These are phyloP conservation scores for Danio rerio DNA, from an alignment of 2,113 vertebrate species.

Conservation along the genomic window GRCz12tu NC_133181.1:19598001-19598500, in stretches of 20 bases:
- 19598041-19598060: slow-evolving; percentile 91
- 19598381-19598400: slow-evolving; percentile 90
- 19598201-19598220: slow-evolving; percentile 94
- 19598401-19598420: slow-evolving; percentile 89
- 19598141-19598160: slow-evolving; percentile 88
- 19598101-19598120: slow-evolving; percentile 85
- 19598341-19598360: background rate
- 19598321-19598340: background rate
- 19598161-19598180: slow-evolving; percentile 88
- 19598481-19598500: slow-evolving; percentile 84
- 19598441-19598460: slow-evolving; percentile 92
- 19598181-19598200: slow-evolving; percentile 95
- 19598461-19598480: slow-evolving; percentile 91
- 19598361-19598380: slow-evolving; percentile 93
- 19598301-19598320: background rate
- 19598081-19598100: slow-evolving; percentile 92
- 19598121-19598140: slow-evolving; percentile 87
- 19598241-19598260: slow-evolving; percentile 89
- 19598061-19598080: slow-evolving; percentile 88
- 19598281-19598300: background rate
- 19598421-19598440: slow-evolving; percentile 88
- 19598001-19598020: background rate
- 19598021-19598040: slow-evolving; percentile 87
- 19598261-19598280: slow-evolving; percentile 81
- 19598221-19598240: slow-evolving; percentile 88